These are phyloP conservation scores for Mimachlamys varia DNA, from an alignment of 2,888 invertebrate species.

Conservation along the genomic window DNA sequence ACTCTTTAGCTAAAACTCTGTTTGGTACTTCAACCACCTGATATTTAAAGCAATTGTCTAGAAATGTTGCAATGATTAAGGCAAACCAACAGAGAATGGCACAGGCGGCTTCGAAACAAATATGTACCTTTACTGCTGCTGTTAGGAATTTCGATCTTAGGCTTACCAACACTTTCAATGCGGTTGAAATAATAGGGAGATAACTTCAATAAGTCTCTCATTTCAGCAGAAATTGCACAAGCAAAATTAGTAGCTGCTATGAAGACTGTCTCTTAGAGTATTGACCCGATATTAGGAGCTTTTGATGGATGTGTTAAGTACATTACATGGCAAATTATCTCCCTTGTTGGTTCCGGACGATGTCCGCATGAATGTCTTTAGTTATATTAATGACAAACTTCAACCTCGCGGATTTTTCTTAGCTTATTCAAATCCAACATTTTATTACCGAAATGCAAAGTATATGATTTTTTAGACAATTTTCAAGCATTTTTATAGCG, in stretches of 20 bases:
- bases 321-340: too few relatives aligned
- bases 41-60: background rate
- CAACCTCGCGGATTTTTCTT: background rate
- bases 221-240: too few relatives aligned
- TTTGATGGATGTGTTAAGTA: too few relatives aligned
- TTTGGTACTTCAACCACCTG: background rate
- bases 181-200: background rate
- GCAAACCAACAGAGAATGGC: too few relatives aligned
- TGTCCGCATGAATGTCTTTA: background rate
- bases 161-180: background rate
- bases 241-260: background rate
- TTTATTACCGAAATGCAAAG: background rate
- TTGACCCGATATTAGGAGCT: background rate
- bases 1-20: background rate
- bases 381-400: background rate
- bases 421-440: background rate
- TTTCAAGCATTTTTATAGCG: too few relatives aligned
- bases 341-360: too few relatives aligned
- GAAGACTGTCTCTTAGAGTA: background rate
- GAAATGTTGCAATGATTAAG: background rate
- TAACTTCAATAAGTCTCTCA: background rate
- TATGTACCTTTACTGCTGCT: background rate
- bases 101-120: background rate
- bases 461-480: background rate
- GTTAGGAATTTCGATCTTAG: background rate